These are phyloP conservation scores for Cataglyphis cursor DNA, from an alignment of 2,888 invertebrate genomes.

Conservation along the genomic window DNA sequence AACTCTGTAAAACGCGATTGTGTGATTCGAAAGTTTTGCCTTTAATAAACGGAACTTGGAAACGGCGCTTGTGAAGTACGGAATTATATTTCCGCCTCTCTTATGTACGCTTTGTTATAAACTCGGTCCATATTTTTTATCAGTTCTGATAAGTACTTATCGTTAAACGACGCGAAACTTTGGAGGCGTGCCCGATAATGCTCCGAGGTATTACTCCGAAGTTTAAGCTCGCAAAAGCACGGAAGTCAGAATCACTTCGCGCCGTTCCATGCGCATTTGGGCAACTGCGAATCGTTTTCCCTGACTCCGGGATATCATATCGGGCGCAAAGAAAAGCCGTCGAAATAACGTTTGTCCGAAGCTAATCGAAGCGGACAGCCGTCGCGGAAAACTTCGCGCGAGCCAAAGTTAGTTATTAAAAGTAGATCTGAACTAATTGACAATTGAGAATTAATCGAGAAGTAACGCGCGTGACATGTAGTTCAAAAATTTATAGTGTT, in stretches of 20 bases:
- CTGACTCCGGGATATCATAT: constrained; percentile 40
- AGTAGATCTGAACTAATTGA: constrained; percentile 37
- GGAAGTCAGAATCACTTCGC: constrained; percentile 55
- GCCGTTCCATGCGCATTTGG: constrained; percentile 42
- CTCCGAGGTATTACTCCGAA: constrained; percentile 53
- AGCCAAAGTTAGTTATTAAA: constrained; percentile 46
- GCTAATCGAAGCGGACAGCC: constrained; percentile 58
- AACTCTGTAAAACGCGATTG: constrained; percentile 40
- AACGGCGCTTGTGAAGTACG: constrained; percentile 31
- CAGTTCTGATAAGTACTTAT: constrained; percentile 58
- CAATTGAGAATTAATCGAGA: constrained; percentile 16
- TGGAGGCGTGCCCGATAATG: constrained; percentile 58
- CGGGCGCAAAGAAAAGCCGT: constrained; percentile 43
- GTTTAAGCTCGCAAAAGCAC: constrained; percentile 48
- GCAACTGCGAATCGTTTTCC: constrained; percentile 39
- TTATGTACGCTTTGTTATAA: constrained; percentile 54
- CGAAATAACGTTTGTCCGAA: constrained; percentile 44
- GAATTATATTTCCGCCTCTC: constrained; percentile 53
- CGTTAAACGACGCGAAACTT: constrained; percentile 56
- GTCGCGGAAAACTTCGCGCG: constrained; percentile 47
- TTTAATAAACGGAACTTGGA: constrained; percentile 45
- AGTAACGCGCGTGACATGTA: not conserved
- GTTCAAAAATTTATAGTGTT: constrained; percentile 11
- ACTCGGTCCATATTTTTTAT: constrained; percentile 57
- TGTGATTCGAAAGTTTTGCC: constrained; percentile 44